phyloP scores from a whole-genome alignment of 2,888 invertebrate genomes.

The Rhaphigaster nebulosa region DNA sequence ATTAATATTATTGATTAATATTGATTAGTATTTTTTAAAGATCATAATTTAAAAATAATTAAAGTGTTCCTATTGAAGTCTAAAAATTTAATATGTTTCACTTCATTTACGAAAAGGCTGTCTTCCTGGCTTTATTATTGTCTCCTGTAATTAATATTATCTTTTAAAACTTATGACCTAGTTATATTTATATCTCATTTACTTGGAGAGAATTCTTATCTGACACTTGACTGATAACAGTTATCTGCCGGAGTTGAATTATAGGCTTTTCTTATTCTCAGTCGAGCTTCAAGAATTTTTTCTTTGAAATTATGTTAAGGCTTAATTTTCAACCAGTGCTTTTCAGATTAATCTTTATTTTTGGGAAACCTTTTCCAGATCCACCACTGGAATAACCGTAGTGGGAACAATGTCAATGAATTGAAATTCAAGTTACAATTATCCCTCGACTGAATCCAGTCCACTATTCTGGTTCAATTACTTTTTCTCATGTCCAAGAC shows the following conservation, averaged over 20 bases:
- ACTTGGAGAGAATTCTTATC: neutral
- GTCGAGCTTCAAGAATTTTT: neutral
- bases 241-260: neutral
- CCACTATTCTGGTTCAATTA: too few relatives aligned
- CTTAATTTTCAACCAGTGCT: neutral
- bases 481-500: too few relatives aligned
- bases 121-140: neutral
- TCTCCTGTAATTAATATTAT: neutral
- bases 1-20: too few relatives aligned
- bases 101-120: neutral
- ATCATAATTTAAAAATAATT: neutral
- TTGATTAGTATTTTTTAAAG: too few relatives aligned
- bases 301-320: neutral
- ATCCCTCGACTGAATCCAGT: too few relatives aligned
- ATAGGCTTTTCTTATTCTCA: neutral
- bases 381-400: too few relatives aligned
- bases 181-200: constrained; percentile 14
- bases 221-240: neutral
- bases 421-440: too few relatives aligned
- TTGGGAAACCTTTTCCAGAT: too few relatives aligned
- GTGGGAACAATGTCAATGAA: too few relatives aligned
- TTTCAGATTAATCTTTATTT: too few relatives aligned
- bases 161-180: neutral
- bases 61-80: too few relatives aligned
- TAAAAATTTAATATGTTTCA: neutral